phyloP scores from a whole-genome alignment of 2,888 invertebrate species.

The Diachrysia chrysitis region DNA sequence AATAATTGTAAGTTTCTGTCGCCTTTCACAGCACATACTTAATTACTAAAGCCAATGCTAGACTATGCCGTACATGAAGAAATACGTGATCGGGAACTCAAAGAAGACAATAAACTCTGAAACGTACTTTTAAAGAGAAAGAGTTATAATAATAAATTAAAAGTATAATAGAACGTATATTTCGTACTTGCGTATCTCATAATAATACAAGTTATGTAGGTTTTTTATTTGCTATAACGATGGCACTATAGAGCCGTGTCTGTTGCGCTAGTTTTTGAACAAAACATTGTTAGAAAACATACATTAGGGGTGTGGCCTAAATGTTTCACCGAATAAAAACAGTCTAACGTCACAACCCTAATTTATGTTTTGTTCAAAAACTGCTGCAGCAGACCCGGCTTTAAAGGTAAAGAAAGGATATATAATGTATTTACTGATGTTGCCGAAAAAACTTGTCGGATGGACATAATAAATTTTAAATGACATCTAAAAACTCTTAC shows the following conservation, averaged over 20 bases:
- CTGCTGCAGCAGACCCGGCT: no score
- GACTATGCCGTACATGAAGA: constrained; percentile 3
- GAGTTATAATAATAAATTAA: constrained; percentile 1
- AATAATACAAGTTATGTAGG: neutral
- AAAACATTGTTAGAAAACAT: no score
- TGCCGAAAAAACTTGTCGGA: no score
- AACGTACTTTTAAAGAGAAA: neutral
- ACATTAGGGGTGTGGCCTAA: no score
- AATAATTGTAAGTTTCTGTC: constrained; percentile 28
- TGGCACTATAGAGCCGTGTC: neutral
- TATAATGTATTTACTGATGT: no score
- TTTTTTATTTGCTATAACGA: neutral
- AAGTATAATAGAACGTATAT: neutral
- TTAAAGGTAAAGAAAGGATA: neutral
- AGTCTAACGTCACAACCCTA: no score
- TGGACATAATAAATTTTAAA: no score
- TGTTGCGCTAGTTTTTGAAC: no score
- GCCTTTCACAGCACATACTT: constrained; percentile 2
- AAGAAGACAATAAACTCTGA: neutral
- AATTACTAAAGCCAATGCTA: constrained; percentile 6
- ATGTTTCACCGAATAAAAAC: no score
- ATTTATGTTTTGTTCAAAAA: no score
- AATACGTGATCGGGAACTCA: constrained; percentile 4
- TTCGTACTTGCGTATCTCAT: neutral
- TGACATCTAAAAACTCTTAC: no score